These are phyloP conservation scores for Apotomis turbidana DNA, from an alignment of 2,888 invertebrate genomes.

Conservation along the genomic window DNA sequence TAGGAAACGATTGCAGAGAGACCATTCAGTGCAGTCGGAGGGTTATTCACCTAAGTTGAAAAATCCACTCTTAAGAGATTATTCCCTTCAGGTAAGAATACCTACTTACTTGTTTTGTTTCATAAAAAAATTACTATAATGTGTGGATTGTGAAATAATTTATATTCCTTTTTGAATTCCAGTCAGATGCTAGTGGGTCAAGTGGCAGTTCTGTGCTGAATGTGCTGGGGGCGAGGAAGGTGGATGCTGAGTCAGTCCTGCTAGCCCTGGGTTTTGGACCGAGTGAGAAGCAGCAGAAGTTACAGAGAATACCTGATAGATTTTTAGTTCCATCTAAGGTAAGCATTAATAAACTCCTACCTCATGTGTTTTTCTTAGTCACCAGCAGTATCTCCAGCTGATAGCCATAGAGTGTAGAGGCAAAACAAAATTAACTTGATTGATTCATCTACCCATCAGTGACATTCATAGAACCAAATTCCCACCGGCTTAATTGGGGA, in stretches of 20 bases:
- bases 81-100: conserved; percentile 74
- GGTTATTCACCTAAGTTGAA: conserved; percentile 73
- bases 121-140: neutral
- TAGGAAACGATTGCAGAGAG: conserved; percentile 70
- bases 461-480: too few relatives aligned
- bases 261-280: conserved; percentile 92
- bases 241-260: conserved; percentile 95
- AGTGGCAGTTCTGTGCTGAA: conserved; percentile 91
- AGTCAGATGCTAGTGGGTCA: conserved; percentile 81
- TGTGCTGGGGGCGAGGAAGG: conserved; percentile 91
- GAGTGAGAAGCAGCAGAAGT: conserved; percentile 86
- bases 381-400: too few relatives aligned
- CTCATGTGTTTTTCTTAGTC: too few relatives aligned
- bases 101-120: neutral
- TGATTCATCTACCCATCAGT: too few relatives aligned
- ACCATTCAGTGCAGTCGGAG: conserved; percentile 78
- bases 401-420: too few relatives aligned
- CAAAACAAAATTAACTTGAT: too few relatives aligned
- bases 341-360: conserved; percentile 44
- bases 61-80: conserved; percentile 77
- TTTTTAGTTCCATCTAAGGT: conserved; percentile 93
- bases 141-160: neutral
- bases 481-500: too few relatives aligned
- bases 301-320: conserved; percentile 90
- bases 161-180: conserved; percentile 41